phyloP scores from a whole-genome alignment of 1,140 invertebrate species.

The Eurytemora carolleeae region DNA sequence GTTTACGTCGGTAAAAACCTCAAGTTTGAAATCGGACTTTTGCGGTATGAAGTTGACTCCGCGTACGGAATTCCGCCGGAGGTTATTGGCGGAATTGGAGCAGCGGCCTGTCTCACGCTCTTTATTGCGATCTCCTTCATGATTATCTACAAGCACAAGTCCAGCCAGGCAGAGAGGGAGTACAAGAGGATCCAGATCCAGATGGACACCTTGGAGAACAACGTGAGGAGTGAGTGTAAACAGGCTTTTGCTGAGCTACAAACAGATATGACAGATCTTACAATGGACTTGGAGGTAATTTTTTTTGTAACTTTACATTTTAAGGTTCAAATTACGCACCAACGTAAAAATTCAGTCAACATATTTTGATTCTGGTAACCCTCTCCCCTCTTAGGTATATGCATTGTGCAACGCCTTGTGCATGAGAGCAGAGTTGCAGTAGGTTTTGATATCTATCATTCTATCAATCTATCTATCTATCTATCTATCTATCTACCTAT shows the following conservation, averaged over 20 bases:
- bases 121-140: conserved; percentile 64
- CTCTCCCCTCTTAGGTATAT: too few relatives aligned
- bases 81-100: conserved; percentile 60
- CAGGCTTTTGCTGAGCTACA: conserved; percentile 97
- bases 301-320: too few relatives aligned
- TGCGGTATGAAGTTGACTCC: conserved; percentile 28
- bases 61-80: conserved; percentile 23
- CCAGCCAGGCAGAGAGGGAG: conserved; percentile 79
- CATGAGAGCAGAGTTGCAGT: too few relatives aligned
- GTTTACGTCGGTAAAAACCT: conserved; percentile 68
- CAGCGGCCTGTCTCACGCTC: conserved; percentile 57
- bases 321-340: too few relatives aligned
- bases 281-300: conserved; percentile 72
- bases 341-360: too few relatives aligned
- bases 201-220: conserved; percentile 96
- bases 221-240: conserved; percentile 91
- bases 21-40: conserved; percentile 49
- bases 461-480: too few relatives aligned
- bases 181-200: conserved; percentile 96
- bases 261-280: conserved; percentile 96
- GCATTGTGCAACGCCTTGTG: too few relatives aligned
- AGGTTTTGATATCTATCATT: too few relatives aligned
- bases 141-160: conserved; percentile 69
- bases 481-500: too few relatives aligned
- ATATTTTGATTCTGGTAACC: too few relatives aligned